Base-by-base conservation (phyloP, 2,797 vertebrate species). In the Pagetopsis macropterus region DNA sequence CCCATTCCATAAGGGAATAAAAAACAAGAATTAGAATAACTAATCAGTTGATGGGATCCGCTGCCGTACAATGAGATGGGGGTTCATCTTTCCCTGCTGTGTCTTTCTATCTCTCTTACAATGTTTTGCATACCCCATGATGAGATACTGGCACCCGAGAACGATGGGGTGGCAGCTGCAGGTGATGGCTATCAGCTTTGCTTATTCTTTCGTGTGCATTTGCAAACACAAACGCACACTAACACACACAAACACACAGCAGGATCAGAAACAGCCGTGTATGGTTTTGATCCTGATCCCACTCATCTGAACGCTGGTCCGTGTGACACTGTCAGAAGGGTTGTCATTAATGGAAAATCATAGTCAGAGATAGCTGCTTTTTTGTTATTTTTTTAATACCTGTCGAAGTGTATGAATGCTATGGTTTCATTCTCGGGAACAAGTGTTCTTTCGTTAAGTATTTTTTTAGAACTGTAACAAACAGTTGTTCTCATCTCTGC, bases 271-370 rank as follows among this genome's bases (percentile, higher is more conserved):
- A 79, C 67, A 70, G 60, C 65, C 79, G 72, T 68, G 85, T 81
- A 65, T 82, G 79, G 60, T 89, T 91, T 87, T 90, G 88, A 92
- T 88, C 81, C 71, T 79, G 73, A 90, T 84, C 84, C 81, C 87
- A 72, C 85, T 92, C 68, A 73, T 85, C 69, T 86, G 52, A 85
- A 84, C 75, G 59, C 64, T 51, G 80, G 75, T 87, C 86, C 70
- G 48, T 71, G 63, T 87, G 75, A 79, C 67, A 83, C 74, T 69
- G 83, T 81, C 61, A 74, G 55, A 65, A 84, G 55, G 44, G 61
- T 58, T 71, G 48, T 67, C 61, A 69, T 57, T 70, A 12, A 56
- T 37, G 61, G 61, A 73, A 49, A 14, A 21, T 56, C 27, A 58
- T 5, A 8, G 31, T 46, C 44, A 48, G 52, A 65, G 31, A 37